A percentile compares a stretch with the other conserved stretches of the same genome.
Evolutionary conservation across 2,888 invertebrate genomes (phyloP).

Genomic region (Leucoptera coffeella): DNA sequence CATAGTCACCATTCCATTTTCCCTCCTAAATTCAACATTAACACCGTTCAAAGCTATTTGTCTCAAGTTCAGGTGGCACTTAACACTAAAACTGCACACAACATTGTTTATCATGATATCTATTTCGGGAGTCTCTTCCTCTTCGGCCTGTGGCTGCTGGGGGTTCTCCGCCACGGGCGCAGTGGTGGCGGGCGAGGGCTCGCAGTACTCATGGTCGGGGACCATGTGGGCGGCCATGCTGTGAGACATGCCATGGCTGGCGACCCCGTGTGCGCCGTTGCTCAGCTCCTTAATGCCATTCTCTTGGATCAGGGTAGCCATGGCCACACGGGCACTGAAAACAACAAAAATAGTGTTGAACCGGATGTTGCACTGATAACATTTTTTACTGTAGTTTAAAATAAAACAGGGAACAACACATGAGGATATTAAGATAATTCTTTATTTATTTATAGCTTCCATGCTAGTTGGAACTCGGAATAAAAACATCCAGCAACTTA

Average conservation of each 20-base stretch:
- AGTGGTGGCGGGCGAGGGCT: constrained; percentile 16
- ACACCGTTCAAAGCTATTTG: constrained; percentile 87
- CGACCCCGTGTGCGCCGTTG: constrained; percentile 52
- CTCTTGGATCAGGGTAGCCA: constrained; percentile 80
- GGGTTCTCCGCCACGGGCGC: no score
- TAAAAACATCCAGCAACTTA: no score
- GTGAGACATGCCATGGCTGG: constrained; percentile 36
- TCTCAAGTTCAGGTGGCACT: constrained; percentile 92
- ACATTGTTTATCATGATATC: constrained; percentile 98
- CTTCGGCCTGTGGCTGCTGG: constrained; percentile 31
- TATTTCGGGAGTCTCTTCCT: constrained; percentile 68
- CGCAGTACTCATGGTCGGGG: constrained; percentile 46
- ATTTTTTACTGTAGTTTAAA: no score
- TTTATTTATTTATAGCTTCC: no score
- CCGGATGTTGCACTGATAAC: no score
- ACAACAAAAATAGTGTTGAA: no score
- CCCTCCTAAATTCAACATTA: constrained; percentile 92
- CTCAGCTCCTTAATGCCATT: constrained; percentile 73
- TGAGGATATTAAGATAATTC: no score
- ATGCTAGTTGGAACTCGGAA: no score
- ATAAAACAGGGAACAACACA: no score
- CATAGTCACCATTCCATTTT: constrained; percentile 97
- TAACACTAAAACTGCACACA: constrained; percentile 93
- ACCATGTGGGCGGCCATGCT: constrained; percentile 40
- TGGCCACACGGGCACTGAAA: constrained; percentile 46